Evolutionary conservation across 2,113 vertebrate species (phyloP).

Genomic region (Tetraodon nigroviridis): DNA sequence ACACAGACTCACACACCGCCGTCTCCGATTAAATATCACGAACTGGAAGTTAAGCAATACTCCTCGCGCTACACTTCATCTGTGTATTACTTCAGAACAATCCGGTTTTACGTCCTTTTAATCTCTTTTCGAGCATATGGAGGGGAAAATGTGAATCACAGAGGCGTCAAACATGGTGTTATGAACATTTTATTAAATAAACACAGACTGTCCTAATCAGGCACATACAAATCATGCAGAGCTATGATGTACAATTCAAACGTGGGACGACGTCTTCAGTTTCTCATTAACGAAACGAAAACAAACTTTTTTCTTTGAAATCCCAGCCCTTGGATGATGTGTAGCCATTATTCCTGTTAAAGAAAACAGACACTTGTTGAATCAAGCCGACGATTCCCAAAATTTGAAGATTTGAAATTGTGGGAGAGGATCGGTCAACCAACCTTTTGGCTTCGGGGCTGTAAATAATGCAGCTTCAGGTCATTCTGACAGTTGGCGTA

Average conservation of each 20-base stretch:
- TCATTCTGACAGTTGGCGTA: constrained; percentile 96
- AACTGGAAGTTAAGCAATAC: no score
- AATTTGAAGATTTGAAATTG: not conserved
- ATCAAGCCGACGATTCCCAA: constrained; percentile 1
- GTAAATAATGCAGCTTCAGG: constrained; percentile 85
- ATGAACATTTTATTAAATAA: constrained; percentile 71
- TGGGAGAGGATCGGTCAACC: constrained; percentile 6
- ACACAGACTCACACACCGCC: not conserved
- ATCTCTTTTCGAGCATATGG: not conserved
- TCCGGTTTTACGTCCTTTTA: not conserved
- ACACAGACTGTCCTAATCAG: constrained; percentile 54
- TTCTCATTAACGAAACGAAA: constrained; percentile 30
- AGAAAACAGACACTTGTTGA: constrained; percentile 13
- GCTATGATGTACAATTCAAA: constrained; percentile 12
- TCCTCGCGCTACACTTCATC: no score
- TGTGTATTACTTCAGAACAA: not conserved
- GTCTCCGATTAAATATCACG: no score
- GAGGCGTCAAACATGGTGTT: constrained; percentile 5
- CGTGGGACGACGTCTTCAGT: constrained; percentile 11
- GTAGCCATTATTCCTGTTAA: constrained; percentile 63
- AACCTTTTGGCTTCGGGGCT: constrained; percentile 86
- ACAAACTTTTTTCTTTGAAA: constrained; percentile 8
- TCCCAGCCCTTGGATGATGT: constrained; percentile 36
- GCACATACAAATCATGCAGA: constrained; percentile 49
- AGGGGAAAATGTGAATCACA: not conserved